Conservation (phyloP, 2,797 vertebrate species). For the Coregonus sp. region DNA sequence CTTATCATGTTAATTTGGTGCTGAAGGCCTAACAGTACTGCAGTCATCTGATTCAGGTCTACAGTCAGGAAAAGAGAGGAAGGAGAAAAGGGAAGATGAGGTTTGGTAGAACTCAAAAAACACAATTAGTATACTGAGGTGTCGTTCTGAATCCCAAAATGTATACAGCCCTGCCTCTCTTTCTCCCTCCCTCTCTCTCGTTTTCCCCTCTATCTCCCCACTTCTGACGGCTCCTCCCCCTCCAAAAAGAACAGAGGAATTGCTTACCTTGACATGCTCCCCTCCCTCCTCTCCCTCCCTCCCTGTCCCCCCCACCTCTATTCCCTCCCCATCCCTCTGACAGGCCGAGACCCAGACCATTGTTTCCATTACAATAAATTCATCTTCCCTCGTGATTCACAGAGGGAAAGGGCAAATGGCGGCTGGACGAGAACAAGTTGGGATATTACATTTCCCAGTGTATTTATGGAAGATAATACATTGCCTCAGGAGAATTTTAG, state of each 20-base stretch:
- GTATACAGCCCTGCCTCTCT: conserved; percentile 1
- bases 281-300: conserved; percentile 4
- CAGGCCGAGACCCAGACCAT: conserved; percentile 32
- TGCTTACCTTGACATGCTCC: conserved; percentile 39
- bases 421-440: conserved; percentile 53
- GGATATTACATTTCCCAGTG: conserved; percentile 66
- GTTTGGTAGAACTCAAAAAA: neutral
- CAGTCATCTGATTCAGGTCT: neutral
- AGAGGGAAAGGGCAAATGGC: conserved; percentile 45
- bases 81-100: neutral
- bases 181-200: conserved; percentile 1
- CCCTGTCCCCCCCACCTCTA: too few species aligned
- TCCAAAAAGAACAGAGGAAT: conserved; percentile 35
- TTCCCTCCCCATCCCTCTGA: conserved; percentile 7
- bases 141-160: neutral
- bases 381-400: conserved; percentile 43
- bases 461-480: conserved; percentile 64
- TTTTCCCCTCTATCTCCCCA: conserved; percentile 1
- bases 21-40: neutral
- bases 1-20: neutral
- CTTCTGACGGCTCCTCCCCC: neutral
- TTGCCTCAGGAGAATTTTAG: conserved; percentile 58
- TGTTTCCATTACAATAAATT: conserved; percentile 68
- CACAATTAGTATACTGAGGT: neutral
- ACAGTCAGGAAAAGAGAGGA: neutral